phyloP scores from a whole-genome alignment of 1,140 invertebrate species.

The Drosophila miranda region DNA sequence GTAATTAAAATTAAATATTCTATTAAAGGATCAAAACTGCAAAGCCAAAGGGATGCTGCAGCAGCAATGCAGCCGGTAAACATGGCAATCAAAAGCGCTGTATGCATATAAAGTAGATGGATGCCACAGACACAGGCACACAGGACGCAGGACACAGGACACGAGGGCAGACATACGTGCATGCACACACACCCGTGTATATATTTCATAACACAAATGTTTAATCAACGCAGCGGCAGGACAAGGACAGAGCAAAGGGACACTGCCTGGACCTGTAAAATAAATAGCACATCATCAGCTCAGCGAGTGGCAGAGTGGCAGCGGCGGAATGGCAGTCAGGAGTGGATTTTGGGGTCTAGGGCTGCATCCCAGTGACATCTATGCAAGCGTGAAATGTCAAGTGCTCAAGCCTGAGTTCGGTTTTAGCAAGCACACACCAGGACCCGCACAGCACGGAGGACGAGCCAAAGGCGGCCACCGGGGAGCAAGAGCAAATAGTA shows the following conservation, averaged over 20 bases:
- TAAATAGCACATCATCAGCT: conserved; percentile 51
- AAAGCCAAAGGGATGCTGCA: conserved; percentile 64
- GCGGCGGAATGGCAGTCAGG: conserved; percentile 5
- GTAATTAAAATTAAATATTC: conserved; percentile 81
- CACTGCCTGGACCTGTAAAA: conserved; percentile 46
- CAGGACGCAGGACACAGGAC: too few species aligned
- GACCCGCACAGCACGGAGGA: conserved; percentile 6
- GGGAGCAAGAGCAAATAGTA: conserved; percentile 42
- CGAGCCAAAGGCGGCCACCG: conserved; percentile 22
- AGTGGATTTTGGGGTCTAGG: conserved; percentile 44
- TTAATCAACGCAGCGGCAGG: conserved; percentile 63
- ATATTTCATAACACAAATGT: conserved; percentile 78
- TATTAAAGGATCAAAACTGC: conserved; percentile 81
- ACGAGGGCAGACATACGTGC: neutral
- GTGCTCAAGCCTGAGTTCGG: conserved; percentile 71
- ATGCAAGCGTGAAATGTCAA: conserved; percentile 76
- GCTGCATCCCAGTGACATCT: conserved; percentile 48
- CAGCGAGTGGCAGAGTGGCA: conserved; percentile 4
- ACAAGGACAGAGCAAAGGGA: conserved; percentile 8
- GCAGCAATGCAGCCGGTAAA: conserved; percentile 62
- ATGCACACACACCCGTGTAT: conserved; percentile 13
- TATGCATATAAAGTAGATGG: conserved; percentile 51
- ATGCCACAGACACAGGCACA: too few species aligned
- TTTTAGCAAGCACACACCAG: conserved; percentile 47
- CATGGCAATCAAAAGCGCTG: conserved; percentile 67